Conservation (phyloP, 2,888 invertebrate genomes). For the Charanyca ferruginea region DNA sequence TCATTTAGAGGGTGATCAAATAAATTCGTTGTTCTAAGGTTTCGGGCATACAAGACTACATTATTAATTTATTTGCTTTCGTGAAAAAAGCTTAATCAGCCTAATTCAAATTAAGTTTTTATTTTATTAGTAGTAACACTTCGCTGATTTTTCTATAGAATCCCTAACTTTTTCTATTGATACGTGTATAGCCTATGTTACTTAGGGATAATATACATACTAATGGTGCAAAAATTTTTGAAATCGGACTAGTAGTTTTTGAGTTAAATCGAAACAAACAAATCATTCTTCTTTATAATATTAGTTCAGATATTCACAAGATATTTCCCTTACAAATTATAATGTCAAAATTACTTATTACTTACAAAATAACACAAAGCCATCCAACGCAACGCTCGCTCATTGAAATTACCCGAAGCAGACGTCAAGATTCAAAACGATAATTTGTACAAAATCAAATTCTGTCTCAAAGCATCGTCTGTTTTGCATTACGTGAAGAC, state of each 20-base stretch:
- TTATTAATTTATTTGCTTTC: neutral
- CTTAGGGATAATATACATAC: too few species aligned
- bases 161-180: too few species aligned
- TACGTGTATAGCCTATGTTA: too few species aligned
- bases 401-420: slow-evolving; percentile 53
- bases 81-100: neutral
- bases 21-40: slow-evolving; percentile 60
- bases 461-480: slow-evolving; percentile 64
- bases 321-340: neutral
- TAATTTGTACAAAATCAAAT: slow-evolving; percentile 68
- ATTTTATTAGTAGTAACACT: too few species aligned
- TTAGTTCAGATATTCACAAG: too few species aligned
- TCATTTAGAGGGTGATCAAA: slow-evolving; percentile 59
- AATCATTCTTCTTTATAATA: too few species aligned
- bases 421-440: slow-evolving; percentile 54
- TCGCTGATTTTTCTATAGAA: too few species aligned
- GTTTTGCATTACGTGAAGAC: slow-evolving; percentile 67
- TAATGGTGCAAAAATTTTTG: too few species aligned
- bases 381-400: slow-evolving; percentile 8
- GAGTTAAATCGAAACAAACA: too few species aligned
- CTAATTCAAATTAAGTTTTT: neutral
- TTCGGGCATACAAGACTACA: slow-evolving; percentile 31
- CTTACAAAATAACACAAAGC: slow-evolving; percentile 25
- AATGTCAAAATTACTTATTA: neutral
- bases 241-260: too few species aligned